A percentile compares a stretch with the other conserved stretches of the same genome.
Evolutionary conservation across 2,113 vertebrate species (phyloP).

Genomic region (Bothrops jararaca): DNA sequence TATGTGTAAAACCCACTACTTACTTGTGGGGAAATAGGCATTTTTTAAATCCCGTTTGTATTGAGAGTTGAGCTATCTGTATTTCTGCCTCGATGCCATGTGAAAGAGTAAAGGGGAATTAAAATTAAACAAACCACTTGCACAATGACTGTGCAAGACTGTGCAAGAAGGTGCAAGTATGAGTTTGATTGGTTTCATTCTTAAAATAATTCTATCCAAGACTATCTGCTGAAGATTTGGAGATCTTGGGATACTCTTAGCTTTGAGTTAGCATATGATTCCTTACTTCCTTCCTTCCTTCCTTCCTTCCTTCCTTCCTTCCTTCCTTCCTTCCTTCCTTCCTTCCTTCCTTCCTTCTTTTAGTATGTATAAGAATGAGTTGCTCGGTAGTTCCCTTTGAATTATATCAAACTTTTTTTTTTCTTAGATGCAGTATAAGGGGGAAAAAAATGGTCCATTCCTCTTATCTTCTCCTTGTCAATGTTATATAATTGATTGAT

Average conservation of each 20-base stretch:
- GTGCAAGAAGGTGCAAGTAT: no score
- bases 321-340: background rate
- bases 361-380: background rate
- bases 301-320: background rate
- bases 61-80: background rate
- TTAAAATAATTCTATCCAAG: background rate
- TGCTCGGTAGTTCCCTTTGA: background rate
- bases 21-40: background rate
- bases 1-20: background rate
- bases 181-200: background rate
- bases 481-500: background rate
- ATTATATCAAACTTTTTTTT: background rate
- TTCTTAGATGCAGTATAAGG: background rate
- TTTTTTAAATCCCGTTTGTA: background rate
- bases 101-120: background rate
- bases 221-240: background rate
- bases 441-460: background rate
- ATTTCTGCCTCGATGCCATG: background rate
- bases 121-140: background rate
- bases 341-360: background rate
- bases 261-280: background rate
- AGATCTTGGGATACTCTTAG: background rate
- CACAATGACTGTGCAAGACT: background rate
- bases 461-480: background rate
- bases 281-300: background rate